Percentiles rank a stretch among this genome's conserved stretches.
phyloP scores from a whole-genome alignment of 2,113 vertebrate species.

The Platycercus adscitus region DNA sequence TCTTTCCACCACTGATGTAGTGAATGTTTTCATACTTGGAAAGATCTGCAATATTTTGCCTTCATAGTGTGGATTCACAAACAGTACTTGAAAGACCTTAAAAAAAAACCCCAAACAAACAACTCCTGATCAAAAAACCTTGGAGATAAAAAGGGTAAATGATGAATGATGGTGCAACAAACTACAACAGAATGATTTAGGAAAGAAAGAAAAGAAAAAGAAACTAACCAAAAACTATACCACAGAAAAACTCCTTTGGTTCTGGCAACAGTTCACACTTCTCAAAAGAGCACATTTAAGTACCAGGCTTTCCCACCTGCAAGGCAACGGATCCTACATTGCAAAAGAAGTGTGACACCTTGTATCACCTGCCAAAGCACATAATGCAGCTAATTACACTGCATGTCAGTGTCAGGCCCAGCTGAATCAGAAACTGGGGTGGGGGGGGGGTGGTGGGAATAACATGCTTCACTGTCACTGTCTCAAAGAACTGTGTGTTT shows the following conservation, averaged over 20 bases:
- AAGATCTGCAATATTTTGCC: background rate
- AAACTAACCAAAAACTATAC: background rate
- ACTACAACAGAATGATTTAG: background rate
- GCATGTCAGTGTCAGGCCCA: background rate
- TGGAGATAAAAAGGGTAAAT: background rate
- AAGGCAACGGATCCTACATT: background rate
- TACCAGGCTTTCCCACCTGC: conserved; percentile 17
- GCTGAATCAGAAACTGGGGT: background rate
- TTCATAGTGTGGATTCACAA: background rate
- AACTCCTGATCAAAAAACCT: background rate
- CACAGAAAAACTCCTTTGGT: background rate
- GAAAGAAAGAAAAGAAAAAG: background rate
- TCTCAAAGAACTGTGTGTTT: background rate
- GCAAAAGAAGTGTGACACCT: background rate
- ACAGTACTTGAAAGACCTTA: background rate
- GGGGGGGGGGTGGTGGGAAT: background rate
- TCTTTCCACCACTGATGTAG: background rate
- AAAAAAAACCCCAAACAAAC: background rate
- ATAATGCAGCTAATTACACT: background rate
- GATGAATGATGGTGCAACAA: background rate
- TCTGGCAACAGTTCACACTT: conserved; percentile 2
- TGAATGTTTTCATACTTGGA: background rate
- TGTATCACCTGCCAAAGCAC: background rate
- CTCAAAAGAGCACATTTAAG: background rate
- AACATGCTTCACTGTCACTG: background rate